Percentiles rank a stretch among this genome's conserved stretches.
Evolutionary conservation across 2,797 vertebrate species (phyloP).

Genomic region (Streptopelia turtur): DNA sequence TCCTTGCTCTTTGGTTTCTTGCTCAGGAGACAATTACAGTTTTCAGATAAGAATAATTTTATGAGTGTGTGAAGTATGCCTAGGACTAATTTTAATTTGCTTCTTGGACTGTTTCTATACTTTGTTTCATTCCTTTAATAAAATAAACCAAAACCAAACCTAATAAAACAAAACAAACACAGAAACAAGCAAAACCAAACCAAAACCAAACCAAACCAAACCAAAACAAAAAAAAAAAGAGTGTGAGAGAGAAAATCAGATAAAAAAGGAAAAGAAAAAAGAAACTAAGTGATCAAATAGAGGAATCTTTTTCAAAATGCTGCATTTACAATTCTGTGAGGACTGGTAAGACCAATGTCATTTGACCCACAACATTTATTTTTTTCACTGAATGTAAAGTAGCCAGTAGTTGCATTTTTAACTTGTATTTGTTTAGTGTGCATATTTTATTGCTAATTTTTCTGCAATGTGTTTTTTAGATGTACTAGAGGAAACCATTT

Average conservation of each 20-base stretch:
- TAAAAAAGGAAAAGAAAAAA: too few relatives aligned
- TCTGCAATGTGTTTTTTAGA: not conserved
- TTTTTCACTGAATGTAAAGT: constrained; percentile 7
- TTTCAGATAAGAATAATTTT: constrained; percentile 19
- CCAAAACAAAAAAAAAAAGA: not conserved
- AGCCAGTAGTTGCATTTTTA: not conserved
- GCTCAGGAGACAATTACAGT: not conserved
- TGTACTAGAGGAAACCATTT: not conserved
- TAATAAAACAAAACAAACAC: too few relatives aligned
- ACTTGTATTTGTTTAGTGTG: not conserved
- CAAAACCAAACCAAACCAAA: too few relatives aligned
- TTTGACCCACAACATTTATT: not conserved
- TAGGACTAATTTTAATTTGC: constrained; percentile 47
- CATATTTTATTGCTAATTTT: constrained; percentile 1
- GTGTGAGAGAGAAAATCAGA: not conserved
- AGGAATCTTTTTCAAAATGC: constrained; percentile 46
- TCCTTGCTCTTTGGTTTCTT: not conserved
- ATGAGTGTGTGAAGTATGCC: not conserved
- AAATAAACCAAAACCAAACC: too few relatives aligned
- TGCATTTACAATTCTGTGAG: constrained; percentile 1
- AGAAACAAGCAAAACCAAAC: too few relatives aligned
- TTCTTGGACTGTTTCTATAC: not conserved
- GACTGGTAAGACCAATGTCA: not conserved
- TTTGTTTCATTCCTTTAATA: constrained; percentile 53
- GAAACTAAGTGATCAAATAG: not conserved